phyloP scores from a whole-genome alignment of 2,113 vertebrate genomes.

The Cyprinodon variegatus region DNA sequence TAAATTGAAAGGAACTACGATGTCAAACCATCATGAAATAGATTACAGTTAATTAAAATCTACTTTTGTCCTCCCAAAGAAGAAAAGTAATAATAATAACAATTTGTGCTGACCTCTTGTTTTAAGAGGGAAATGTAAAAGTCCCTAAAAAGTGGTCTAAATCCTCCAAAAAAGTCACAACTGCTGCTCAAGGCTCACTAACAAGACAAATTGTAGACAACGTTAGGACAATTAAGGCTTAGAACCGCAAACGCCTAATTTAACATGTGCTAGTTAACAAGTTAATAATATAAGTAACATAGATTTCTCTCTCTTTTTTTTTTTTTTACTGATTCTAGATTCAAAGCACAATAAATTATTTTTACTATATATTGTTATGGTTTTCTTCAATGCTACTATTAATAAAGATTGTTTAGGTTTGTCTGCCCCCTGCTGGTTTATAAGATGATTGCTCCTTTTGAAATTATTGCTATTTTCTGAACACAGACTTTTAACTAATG shows the following conservation, averaged over 20 bases:
- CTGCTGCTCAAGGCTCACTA: no score
- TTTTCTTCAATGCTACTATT: not conserved
- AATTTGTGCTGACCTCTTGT: not conserved
- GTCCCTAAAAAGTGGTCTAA: no score
- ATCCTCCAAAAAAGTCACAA: no score
- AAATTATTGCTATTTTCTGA: not conserved
- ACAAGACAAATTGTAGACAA: no score
- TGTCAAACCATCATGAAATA: not conserved
- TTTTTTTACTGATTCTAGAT: not conserved
- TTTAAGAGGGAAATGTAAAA: not conserved
- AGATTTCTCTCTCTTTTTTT: no score
- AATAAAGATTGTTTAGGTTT: not conserved
- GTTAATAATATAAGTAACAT: not conserved
- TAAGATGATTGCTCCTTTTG: not conserved
- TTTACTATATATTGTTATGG: not conserved
- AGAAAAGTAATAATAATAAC: not conserved
- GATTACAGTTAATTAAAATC: not conserved
- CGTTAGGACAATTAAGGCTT: no score
- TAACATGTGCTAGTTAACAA: not conserved
- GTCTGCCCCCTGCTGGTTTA: not conserved
- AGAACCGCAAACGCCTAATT: not conserved
- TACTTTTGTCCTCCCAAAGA: not conserved
- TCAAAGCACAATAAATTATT: not conserved
- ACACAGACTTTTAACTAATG: not conserved
- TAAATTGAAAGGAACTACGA: no score